Base-by-base conservation (phyloP, 2,888 invertebrate species). In the Drosophila lacicola region DNA sequence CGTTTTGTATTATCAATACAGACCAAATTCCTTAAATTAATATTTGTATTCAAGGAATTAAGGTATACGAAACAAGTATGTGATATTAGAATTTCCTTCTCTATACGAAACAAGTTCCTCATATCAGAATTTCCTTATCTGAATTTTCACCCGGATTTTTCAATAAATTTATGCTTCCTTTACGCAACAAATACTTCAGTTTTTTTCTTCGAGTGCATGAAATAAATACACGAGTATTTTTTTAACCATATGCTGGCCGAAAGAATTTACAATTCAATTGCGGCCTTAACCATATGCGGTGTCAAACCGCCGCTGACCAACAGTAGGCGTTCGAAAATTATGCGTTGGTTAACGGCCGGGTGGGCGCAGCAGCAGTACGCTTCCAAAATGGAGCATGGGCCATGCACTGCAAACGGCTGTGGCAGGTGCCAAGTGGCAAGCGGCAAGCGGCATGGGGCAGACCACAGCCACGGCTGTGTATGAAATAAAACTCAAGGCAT, bases 201-300 rank as follows among this genome's bases (percentile, higher is more conserved):
- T 19, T 4, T 17, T 54, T 55, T 45, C 44, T 55, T 36, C 3
- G 6, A 36, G 25, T 45, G 44, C 25, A 45, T 19, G 17, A n/a
- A 47, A 47, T 37, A 2, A 36, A 39, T 56, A 42, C 36, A 56
- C 19, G 21, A 37, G 4, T 39, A 37, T 36, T 60, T 70, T 60
- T 70, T 63, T 36, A 46, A 64, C 58, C 79, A 75, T 77, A 58
- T 63, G 66, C 39, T 41, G 36, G n/a, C 29, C 46, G 66, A 77
- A 75, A 70, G 69, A 74, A 74, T 80, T 72, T 82, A 79, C 88
- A 78, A 81, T 86, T 85, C 79, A 80, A 86, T 80, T 76, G 79
- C 37, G 67, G 70, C 53, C 70, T 53, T 62, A 74, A 80, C 74
- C 69, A 80, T 74, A 80, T 82, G 70, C 73, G 75, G 88, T 69